phyloP scores from a whole-genome alignment of 2,888 invertebrate species.

The Aphidoletes aphidimyza region DNA sequence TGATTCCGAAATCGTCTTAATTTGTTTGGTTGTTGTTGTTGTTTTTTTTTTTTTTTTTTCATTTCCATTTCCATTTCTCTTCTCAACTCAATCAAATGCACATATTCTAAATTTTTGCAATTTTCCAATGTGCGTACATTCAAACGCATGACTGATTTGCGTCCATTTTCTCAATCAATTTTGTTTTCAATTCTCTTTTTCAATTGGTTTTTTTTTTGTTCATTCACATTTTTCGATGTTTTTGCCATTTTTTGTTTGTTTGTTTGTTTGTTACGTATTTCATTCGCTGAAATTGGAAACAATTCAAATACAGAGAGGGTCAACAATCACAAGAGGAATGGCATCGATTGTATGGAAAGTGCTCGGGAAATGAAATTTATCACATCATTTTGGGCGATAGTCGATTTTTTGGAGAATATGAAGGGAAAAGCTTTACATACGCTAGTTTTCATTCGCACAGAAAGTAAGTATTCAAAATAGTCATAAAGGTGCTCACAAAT shows the following conservation, averaged over 20 bases:
- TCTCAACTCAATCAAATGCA: too few relatives aligned
- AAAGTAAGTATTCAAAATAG: constrained; percentile 89
- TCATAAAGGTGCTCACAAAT: too few relatives aligned
- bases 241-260: neutral
- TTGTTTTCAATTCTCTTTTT: too few relatives aligned
- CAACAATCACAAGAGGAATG: constrained; percentile 85
- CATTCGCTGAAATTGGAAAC: neutral
- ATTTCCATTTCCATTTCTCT: too few relatives aligned
- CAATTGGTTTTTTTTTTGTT: too few relatives aligned
- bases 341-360: constrained; percentile 97
- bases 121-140: too few relatives aligned
- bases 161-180: too few relatives aligned
- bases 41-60: neutral
- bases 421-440: constrained; percentile 99
- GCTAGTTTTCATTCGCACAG: constrained; percentile 99
- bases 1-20: constrained; percentile 56
- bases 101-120: too few relatives aligned
- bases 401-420: constrained; percentile 97
- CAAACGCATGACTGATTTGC: too few relatives aligned
- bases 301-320: constrained; percentile 62
- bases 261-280: neutral
- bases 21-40: neutral
- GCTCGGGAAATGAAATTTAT: constrained; percentile 99
- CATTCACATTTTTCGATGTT: too few relatives aligned
- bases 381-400: constrained; percentile 95